These are phyloP conservation scores for Eurystomus glaucurus DNA, from an alignment of 2,797 vertebrate genomes.

Conservation along the genomic window DNA sequence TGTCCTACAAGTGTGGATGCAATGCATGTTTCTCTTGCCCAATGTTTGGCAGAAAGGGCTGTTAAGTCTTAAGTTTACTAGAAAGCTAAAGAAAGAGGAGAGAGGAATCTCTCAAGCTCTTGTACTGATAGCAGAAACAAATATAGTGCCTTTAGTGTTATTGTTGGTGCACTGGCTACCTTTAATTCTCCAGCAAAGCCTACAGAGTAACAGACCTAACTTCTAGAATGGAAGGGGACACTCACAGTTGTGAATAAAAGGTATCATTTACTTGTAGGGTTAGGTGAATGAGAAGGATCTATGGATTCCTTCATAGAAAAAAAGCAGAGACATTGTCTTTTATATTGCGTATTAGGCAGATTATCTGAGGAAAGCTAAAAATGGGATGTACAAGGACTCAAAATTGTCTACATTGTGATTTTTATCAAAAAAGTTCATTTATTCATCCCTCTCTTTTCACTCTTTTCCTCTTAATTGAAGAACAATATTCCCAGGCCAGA, in stretches of 20 bases:
- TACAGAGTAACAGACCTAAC: background rate
- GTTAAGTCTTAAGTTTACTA: background rate
- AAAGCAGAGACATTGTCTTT: background rate
- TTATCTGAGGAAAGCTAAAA: background rate
- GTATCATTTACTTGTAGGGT: background rate
- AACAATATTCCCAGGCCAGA: background rate
- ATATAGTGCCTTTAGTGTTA: fast-evolving
- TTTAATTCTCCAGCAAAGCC: background rate
- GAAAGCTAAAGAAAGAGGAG: background rate
- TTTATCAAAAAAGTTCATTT: background rate
- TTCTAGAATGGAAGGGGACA: background rate
- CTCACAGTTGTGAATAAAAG: background rate
- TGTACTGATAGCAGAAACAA: background rate
- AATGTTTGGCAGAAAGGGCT: background rate
- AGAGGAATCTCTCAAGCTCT: background rate
- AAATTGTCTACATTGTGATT: background rate
- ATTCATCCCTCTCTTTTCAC: background rate
- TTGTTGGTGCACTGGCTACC: background rate
- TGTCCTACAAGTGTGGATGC: background rate
- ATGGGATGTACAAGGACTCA: fast-evolving
- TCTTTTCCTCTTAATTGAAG: background rate
- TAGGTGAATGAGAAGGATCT: background rate
- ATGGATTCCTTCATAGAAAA: background rate
- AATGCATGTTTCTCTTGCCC: background rate
- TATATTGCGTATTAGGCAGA: background rate